Evolutionary conservation across 2,797 vertebrate species (phyloP).

Genomic region (Masticophis lateralis): DNA sequence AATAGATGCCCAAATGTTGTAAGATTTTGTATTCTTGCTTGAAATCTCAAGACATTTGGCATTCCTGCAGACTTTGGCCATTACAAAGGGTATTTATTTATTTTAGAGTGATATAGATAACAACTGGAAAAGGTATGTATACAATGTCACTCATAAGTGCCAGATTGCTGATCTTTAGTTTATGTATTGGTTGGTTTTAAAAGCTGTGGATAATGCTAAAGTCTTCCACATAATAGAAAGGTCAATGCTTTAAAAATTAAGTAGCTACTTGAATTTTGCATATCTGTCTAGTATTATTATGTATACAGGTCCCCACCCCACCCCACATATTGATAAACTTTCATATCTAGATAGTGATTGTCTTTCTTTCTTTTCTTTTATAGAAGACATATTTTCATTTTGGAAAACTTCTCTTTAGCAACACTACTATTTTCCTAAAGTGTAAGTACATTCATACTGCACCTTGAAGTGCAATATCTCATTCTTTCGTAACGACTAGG

Average conservation of each 20-base stretch:
- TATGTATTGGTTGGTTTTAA: neutral
- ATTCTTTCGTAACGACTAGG: neutral
- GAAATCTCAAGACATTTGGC: neutral
- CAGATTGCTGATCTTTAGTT: neutral
- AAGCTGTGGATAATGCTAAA: neutral
- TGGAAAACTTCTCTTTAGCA: constrained; percentile 89
- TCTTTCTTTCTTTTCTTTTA: constrained; percentile 47
- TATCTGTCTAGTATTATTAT: neutral
- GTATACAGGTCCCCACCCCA: neutral
- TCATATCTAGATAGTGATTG: neutral
- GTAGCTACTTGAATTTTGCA: neutral
- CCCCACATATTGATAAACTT: neutral
- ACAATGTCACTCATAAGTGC: neutral
- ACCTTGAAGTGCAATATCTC: neutral
- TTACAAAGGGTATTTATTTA: neutral
- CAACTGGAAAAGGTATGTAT: neutral
- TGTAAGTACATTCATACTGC: constrained; percentile 76
- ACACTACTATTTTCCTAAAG: constrained; percentile 87
- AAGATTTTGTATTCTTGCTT: neutral
- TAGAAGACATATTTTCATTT: constrained; percentile 81
- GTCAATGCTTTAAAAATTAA: neutral
- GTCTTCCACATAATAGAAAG: neutral
- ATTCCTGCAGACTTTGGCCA: neutral
- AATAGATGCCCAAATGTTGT: neutral
- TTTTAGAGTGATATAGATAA: neutral